A percentile compares a stretch with the other conserved stretches of the same genome.
These are phyloP conservation scores for Lepeophtheirus nordmannii DNA, from an alignment of 2,888 invertebrate genomes.

Conservation along the genomic window DNA sequence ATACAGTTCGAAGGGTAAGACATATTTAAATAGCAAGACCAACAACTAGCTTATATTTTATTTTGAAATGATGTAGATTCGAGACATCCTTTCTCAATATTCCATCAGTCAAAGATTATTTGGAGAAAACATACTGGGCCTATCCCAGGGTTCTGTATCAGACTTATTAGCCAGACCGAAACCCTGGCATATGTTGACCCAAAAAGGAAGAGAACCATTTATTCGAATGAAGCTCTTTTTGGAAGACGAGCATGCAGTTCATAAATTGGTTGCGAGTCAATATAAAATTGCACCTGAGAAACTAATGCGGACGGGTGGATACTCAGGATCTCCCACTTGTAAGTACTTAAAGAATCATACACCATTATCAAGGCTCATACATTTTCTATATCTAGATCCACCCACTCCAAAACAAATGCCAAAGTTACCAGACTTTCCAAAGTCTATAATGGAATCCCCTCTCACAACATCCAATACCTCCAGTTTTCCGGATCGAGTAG, in stretches of 20 bases:
- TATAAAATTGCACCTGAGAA: slow-evolving; percentile 97
- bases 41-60: no score
- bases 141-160: slow-evolving; percentile 92
- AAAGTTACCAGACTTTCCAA: slow-evolving; percentile 27
- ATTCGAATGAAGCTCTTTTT: slow-evolving; percentile 96
- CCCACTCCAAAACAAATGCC: slow-evolving; percentile 21
- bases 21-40: background rate
- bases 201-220: slow-evolving; percentile 78
- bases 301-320: slow-evolving; percentile 85
- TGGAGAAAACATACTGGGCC: slow-evolving; percentile 90
- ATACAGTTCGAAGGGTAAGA: slow-evolving; percentile 71
- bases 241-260: slow-evolving; percentile 86
- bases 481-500: slow-evolving; percentile 2
- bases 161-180: slow-evolving; percentile 92
- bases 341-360: background rate
- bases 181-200: slow-evolving; percentile 97
- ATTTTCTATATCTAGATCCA: no score
- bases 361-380: background rate
- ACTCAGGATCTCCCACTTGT: slow-evolving; percentile 48
- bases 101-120: slow-evolving; percentile 94
- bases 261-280: slow-evolving; percentile 86
- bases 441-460: slow-evolving; percentile 28
- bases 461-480: slow-evolving; percentile 25
- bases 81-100: slow-evolving; percentile 83
- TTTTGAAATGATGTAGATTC: no score